These are phyloP conservation scores for Conus ventricosus DNA, from an alignment of 1,140 invertebrate genomes.

Conservation along the genomic window DNA sequence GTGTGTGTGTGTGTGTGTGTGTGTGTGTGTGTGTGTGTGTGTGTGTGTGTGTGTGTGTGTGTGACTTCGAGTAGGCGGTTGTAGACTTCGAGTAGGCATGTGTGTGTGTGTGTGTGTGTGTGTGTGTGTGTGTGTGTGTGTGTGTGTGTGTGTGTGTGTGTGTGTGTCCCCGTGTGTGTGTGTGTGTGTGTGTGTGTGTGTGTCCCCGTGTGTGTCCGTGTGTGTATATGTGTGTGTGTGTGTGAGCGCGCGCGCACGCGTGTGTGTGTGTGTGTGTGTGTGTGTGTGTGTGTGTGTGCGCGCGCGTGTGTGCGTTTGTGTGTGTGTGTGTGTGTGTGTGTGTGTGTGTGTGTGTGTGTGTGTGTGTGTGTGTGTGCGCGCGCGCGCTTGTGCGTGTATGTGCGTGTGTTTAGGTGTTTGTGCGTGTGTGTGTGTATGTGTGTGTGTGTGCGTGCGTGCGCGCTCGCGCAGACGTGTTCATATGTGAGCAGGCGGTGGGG, in stretches of 20 bases:
- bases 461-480: not conserved
- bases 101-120: too few relatives aligned
- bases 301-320: constrained; percentile 5
- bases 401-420: not conserved
- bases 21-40: too few relatives aligned
- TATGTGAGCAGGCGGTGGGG: not conserved
- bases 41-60: too few relatives aligned
- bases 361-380: constrained; percentile 4
- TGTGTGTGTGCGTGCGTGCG: not conserved
- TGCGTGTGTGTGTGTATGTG: constrained; percentile 13
- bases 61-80: too few relatives aligned
- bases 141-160: too few relatives aligned
- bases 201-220: too few relatives aligned
- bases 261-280: constrained; percentile 7
- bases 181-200: too few relatives aligned
- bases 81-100: too few relatives aligned
- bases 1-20: too few relatives aligned
- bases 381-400: not conserved
- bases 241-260: not conserved
- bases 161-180: too few relatives aligned
- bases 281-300: not conserved
- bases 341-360: constrained; percentile 13
- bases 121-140: too few relatives aligned
- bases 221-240: too few relatives aligned
- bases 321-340: constrained; percentile 12